Base-by-base conservation (phyloP, 2,888 invertebrate genomes). In the Drosophila histrio region DNA sequence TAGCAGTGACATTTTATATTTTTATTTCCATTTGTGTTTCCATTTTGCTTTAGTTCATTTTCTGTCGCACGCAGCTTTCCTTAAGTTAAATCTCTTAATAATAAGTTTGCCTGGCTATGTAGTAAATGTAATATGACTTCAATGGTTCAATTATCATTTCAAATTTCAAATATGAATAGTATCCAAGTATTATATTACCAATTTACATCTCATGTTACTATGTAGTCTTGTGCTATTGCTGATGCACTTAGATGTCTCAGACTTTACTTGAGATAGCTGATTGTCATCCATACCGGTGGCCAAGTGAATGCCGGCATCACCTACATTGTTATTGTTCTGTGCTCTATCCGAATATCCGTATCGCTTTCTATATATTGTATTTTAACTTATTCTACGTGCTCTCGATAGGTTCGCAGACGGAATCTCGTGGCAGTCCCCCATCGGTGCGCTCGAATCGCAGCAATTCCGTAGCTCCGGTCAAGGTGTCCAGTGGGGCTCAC, bases 361-460 rank as follows among this genome's bases (percentile, higher is more conserved):
- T 9, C 28, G 59, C 39, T 30, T 38, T 22, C 0, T 9, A 13
- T 15, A 21, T 2, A 24, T 32, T 21, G 22, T 34, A 34, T 5
- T 24, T 34, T 17, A 58, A 28, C 8, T 1, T 13, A 6, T 22
- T n/a, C 0, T 24, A 30, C 47, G 36, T 60, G 50, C 19, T 65
- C 15, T 47, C 44, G 34, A n/a, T 22, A 74, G 80, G 87, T 43
- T 86, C 79, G 15, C 79, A 66, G 38, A 62, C 79, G 50, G 85
- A 81, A 93, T 94, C 96, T 67, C 96, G 95, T 67, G 96, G 96
- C 68, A 94, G 95, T 89, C 95, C 94, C 50, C 93, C 94, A 19
- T 96, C 96, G 22, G 92, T 94, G 77, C 93, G 94, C 83, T 95
- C 95, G 59, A 95, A 94, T 68, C 95, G 93, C 89, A 94, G 93